Conservation (phyloP, 2,888 invertebrate species). For the Apodemia duryi region DNA sequence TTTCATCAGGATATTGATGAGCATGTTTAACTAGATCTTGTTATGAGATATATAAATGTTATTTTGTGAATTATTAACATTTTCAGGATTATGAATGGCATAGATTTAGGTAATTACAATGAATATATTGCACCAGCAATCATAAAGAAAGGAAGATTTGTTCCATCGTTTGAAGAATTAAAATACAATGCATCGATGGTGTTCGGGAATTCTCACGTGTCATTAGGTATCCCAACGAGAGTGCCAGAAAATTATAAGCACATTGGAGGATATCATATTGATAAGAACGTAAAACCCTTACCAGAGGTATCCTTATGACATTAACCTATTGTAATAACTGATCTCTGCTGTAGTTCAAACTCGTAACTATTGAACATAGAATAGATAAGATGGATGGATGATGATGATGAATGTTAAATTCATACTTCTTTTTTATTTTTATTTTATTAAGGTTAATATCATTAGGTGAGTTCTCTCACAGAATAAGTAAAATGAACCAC, state of each 20-base stretch:
- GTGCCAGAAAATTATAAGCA: slow-evolving; percentile 42
- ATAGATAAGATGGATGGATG: too few species aligned
- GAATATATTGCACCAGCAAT: slow-evolving; percentile 23
- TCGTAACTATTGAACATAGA: too few species aligned
- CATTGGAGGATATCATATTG: slow-evolving; percentile 39
- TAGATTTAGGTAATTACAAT: slow-evolving; percentile 23
- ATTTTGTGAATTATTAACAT: too few species aligned
- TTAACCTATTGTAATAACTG: too few species aligned
- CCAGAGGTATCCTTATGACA: slow-evolving; percentile 33
- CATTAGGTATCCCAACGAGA: slow-evolving; percentile 41
- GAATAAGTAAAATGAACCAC: background rate
- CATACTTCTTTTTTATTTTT: too few species aligned
- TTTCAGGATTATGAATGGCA: background rate
- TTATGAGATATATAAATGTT: too few species aligned
- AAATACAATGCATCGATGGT: slow-evolving; percentile 30
- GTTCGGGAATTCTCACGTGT: slow-evolving; percentile 48
- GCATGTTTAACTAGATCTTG: too few species aligned
- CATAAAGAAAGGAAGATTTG: slow-evolving; percentile 19
- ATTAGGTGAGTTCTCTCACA: background rate
- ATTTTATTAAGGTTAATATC: too few species aligned
- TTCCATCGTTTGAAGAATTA: slow-evolving; percentile 26
- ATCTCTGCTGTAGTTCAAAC: too few species aligned
- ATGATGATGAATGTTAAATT: too few species aligned
- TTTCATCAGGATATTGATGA: too few species aligned
- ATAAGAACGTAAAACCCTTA: slow-evolving; percentile 34